Conservation (phyloP, 2,888 invertebrate species). For the Sminthurinus aureus region DNA sequence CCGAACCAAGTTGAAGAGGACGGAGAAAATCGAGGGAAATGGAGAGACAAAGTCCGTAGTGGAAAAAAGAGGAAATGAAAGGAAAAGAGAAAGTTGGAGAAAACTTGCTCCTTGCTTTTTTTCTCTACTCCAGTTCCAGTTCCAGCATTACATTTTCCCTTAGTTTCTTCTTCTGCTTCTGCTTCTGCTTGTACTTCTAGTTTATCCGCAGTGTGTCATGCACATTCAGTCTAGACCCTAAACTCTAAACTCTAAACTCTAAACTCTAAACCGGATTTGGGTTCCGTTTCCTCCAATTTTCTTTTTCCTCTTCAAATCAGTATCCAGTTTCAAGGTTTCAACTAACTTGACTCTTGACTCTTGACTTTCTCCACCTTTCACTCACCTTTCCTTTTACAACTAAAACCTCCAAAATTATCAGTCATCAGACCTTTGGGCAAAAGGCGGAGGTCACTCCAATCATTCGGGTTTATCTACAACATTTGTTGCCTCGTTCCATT, state of each 20-base stretch:
- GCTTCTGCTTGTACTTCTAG: slow-evolving; percentile 35
- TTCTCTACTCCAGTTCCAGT: too few relatives aligned
- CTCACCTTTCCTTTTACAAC: too few relatives aligned
- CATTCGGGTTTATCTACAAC: too few relatives aligned
- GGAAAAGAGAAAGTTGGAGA: neutral
- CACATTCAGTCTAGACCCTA: slow-evolving; percentile 45
- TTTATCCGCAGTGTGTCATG: slow-evolving; percentile 58
- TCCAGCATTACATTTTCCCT: too few relatives aligned
- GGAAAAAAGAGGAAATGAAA: slow-evolving; percentile 23
- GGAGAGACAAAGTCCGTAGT: slow-evolving; percentile 29
- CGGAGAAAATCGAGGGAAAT: neutral
- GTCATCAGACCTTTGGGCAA: too few relatives aligned
- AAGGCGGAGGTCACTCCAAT: too few relatives aligned
- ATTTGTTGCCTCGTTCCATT: too few relatives aligned
- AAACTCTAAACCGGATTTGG: too few relatives aligned
- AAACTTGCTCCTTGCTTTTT: too few relatives aligned
- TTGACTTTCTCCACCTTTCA: slow-evolving; percentile 1
- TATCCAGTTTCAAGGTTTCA: slow-evolving; percentile 9
- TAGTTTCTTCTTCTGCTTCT: neutral
- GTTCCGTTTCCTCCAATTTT: too few relatives aligned
- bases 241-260: slow-evolving; percentile 1
- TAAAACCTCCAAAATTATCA: too few relatives aligned
- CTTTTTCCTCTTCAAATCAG: slow-evolving; percentile 12
- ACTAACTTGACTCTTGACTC: too few relatives aligned
- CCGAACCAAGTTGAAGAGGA: neutral